phyloP scores from a whole-genome alignment of 2,113 vertebrate genomes.

The Strigops habroptila region DNA sequence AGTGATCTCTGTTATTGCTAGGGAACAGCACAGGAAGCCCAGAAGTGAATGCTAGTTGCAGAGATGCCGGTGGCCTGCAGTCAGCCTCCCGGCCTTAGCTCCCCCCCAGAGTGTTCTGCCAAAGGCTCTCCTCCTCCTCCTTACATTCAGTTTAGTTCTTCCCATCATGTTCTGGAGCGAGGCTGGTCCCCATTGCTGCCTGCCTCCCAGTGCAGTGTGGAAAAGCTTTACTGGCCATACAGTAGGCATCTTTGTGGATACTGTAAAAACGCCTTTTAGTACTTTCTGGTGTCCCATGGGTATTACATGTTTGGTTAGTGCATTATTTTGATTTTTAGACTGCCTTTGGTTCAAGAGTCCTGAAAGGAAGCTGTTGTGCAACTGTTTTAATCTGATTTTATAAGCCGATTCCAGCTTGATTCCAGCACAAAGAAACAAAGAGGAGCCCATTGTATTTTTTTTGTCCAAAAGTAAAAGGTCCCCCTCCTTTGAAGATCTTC shows the following conservation, averaged over 20 bases:
- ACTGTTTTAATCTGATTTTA: constrained; percentile 55
- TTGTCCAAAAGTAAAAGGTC: constrained; percentile 6
- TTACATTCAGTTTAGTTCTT: not conserved
- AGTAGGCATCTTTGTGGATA: constrained; percentile 11
- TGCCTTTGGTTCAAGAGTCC: constrained; percentile 32
- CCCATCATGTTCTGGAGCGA: not conserved
- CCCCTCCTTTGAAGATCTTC: constrained; percentile 7
- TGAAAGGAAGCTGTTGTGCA: constrained; percentile 57
- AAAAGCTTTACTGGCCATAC: not conserved
- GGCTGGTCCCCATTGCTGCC: not conserved
- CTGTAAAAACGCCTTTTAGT: constrained; percentile 10
- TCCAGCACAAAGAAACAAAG: constrained; percentile 46
- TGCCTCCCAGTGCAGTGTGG: not conserved
- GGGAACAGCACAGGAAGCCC: not conserved
- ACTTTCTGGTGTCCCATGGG: not conserved
- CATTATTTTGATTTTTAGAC: constrained; percentile 43
- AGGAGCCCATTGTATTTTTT: not conserved
- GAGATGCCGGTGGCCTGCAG: not conserved
- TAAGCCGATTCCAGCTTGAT: not conserved
- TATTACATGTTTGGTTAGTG: constrained; percentile 11
- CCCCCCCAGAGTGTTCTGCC: accelerated
- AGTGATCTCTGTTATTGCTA: not conserved
- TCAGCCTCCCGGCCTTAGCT: not conserved
- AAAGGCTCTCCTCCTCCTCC: not conserved
- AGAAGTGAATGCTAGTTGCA: not conserved